Conservation (phyloP, 2,888 invertebrate genomes). For the Drosophila meridiana region DNA sequence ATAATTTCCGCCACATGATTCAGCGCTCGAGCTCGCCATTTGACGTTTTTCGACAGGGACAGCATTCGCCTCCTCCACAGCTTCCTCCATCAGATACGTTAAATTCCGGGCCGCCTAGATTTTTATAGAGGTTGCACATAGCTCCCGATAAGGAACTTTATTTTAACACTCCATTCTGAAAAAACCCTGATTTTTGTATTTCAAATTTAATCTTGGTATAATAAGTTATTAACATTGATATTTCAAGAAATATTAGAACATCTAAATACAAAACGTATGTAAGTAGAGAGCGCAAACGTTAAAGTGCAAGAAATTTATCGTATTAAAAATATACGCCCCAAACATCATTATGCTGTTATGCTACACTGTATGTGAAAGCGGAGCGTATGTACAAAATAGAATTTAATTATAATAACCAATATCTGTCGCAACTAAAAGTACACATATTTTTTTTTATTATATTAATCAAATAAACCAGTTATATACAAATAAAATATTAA, state of each 20-base stretch:
- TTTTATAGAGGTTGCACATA: slow-evolving; percentile 85
- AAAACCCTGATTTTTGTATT: slow-evolving; percentile 17
- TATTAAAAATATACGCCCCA: slow-evolving; percentile 24
- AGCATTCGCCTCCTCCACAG: slow-evolving; percentile 81
- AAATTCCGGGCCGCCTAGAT: slow-evolving; percentile 85
- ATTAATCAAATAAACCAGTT: slow-evolving; percentile 5
- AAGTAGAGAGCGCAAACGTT: slow-evolving; percentile 30
- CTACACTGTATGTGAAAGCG: slow-evolving; percentile 22
- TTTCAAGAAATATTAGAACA: slow-evolving; percentile 52
- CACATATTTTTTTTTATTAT: slow-evolving; percentile 29
- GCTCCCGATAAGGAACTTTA: slow-evolving; percentile 85
- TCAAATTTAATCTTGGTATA: background rate
- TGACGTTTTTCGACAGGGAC: slow-evolving; percentile 83
- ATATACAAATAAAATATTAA: background rate
- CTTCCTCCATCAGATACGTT: slow-evolving; percentile 83
- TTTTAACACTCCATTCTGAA: slow-evolving; percentile 85
- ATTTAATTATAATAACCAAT: slow-evolving; percentile 25
- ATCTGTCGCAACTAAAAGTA: slow-evolving; percentile 31
- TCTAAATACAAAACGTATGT: slow-evolving; percentile 46
- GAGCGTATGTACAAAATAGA: slow-evolving; percentile 40
- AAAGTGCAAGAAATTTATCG: slow-evolving; percentile 22
- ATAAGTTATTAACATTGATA: slow-evolving; percentile 17
- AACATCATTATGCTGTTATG: slow-evolving; percentile 18
- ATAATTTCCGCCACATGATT: slow-evolving; percentile 84
- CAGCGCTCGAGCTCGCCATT: slow-evolving; percentile 85